phyloP scores from a whole-genome alignment of 53 echinoderm and acorn worm species.

The Crossaster papposus region DNA sequence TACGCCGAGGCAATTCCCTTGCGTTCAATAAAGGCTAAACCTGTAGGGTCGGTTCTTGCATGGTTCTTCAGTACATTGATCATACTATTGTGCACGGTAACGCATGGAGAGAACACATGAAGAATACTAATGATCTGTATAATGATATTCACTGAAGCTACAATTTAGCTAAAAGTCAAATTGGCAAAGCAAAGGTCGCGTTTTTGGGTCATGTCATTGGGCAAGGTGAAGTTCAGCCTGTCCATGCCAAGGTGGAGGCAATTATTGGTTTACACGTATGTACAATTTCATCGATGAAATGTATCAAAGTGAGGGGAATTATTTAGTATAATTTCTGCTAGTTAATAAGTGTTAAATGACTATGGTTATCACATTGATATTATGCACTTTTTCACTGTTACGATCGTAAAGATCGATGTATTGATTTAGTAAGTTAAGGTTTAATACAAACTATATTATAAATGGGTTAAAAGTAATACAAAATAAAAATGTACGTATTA shows the following conservation, averaged over 20 bases:
- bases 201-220: constrained; percentile 64
- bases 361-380: too few relatives aligned
- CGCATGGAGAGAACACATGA: constrained; percentile 53
- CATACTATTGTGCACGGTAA: constrained; percentile 37
- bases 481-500: too few relatives aligned
- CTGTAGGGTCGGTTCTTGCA: constrained; percentile 58
- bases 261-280: constrained; percentile 21
- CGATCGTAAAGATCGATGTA: too few relatives aligned
- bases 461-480: too few relatives aligned
- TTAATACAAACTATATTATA: too few relatives aligned
- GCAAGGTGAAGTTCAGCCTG: constrained; percentile 64
- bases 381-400: too few relatives aligned
- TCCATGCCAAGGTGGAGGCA: constrained; percentile 53
- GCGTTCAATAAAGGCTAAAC: constrained; percentile 63
- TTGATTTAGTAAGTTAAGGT: too few relatives aligned
- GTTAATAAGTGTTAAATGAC: too few relatives aligned
- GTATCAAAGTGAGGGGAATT: too few relatives aligned
- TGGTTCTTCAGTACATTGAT: constrained; percentile 66
- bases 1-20: constrained; percentile 75
- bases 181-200: constrained; percentile 53
- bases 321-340: too few relatives aligned
- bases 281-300: too few relatives aligned
- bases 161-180: constrained; percentile 66
- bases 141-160: constrained; percentile 14
- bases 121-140: constrained; percentile 1